Base-by-base conservation (phyloP, 2,797 vertebrate species). In the Eospalax fontanierii region DNA sequence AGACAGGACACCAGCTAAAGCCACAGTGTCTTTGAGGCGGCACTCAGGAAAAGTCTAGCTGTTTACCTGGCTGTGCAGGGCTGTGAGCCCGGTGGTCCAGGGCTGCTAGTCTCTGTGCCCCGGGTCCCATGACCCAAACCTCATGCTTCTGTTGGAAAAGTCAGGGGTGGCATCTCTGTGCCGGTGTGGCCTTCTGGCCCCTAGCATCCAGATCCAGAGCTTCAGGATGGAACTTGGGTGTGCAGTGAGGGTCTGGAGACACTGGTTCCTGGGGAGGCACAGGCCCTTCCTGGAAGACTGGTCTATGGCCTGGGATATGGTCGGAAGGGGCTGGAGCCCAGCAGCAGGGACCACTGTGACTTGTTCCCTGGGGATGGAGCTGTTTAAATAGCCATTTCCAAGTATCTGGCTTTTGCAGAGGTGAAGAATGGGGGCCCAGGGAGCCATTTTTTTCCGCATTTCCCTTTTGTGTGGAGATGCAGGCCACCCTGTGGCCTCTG, bases 401-500 rank as follows among this genome's bases (percentile, higher is more conserved):
- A 94, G 95, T 98, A 92, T 74, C 97, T 95, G 97, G 70, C 88
- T 97, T 97, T 97, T 97, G 96, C 96, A 96, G 96, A 93, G 98
- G 95, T 97, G 89, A 98, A 98, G 97, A 98, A 98, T 94, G 88
- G 96, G 94, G 96, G 87, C 97, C 89, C 93, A 83, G 97, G 96
- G 97, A 97, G 98, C 97, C 65, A 78, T 96, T 98, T 96, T 98
- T 98, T 97, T 98, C 95, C 96, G 97, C 97, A 93, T 98, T 98
- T 97, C 95, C 96, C 98, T 98, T 98, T 98, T 98, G 97, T 98
- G 93, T 97, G 93, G 96, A 97, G 98, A 98, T 97, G n/a, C 98
- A 98, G 98, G 97, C 98, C 95, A 73, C 97, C 96, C 97, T 84
- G 59, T 98, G 98, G 98, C 97, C 96, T 96, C 87, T 87, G 97